Conservation (phyloP, 2,797 vertebrate genomes). For the Synanceia verrucosa region DNA sequence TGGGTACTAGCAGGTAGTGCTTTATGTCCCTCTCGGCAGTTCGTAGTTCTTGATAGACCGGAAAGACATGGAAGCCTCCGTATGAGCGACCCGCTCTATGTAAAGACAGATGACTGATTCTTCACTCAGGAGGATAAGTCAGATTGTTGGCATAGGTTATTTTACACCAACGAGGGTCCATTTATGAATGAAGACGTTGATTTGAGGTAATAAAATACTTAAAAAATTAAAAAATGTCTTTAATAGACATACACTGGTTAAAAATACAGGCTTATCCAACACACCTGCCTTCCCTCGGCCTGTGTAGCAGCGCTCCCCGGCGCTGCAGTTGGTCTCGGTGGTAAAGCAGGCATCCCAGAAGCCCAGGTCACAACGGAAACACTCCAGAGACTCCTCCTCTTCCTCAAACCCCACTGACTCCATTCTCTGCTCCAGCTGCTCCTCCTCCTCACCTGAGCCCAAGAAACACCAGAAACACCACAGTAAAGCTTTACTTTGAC, state of each 20-base stretch:
- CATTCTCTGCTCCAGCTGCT: conserved; percentile 41
- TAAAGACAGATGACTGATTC: no score
- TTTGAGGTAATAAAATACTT: no score
- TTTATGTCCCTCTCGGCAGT: no score
- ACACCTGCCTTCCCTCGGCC: conserved; percentile 76
- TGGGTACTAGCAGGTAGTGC: no score
- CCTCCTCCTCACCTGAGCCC: conserved; percentile 60
- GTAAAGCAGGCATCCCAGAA: conserved; percentile 79
- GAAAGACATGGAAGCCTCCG: no score
- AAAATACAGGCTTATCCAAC: conserved; percentile 5
- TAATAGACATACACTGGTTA: neutral
- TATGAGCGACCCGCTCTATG: no score
- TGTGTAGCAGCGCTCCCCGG: conserved; percentile 73
- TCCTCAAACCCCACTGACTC: conserved; percentile 23
- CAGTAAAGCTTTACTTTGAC: neutral
- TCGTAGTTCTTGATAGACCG: no score
- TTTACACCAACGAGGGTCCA: no score
- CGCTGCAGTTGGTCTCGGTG: conserved; percentile 68
- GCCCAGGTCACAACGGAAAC: conserved; percentile 79
- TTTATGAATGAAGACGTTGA: no score
- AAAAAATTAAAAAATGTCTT: no score
- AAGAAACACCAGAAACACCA: conserved; percentile 7
- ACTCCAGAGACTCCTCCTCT: conserved; percentile 60
- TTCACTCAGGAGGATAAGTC: no score
- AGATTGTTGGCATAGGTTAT: no score